Base-by-base conservation (phyloP, 1,140 invertebrate genomes). In the Ceratitis capitata region DNA sequence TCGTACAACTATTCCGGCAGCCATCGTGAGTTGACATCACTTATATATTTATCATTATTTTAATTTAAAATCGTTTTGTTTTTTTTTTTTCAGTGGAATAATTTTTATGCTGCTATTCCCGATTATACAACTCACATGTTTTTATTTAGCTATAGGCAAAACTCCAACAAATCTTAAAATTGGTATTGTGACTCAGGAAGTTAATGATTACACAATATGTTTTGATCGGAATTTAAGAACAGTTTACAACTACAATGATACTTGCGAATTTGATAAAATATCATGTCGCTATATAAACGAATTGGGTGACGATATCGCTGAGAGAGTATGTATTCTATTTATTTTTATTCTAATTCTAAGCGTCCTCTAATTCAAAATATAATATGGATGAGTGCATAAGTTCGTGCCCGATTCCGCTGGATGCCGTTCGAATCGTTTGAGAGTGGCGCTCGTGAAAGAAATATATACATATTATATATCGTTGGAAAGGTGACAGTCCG, bases 31-130 rank as follows among this genome's bases (percentile, higher is more conserved):
- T 45, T 19, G 14, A 23, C 10, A 45, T 0, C 14, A 42, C 6
- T n/a, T n/a, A 69, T 16, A 39, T 53, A 23, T 10, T n/a, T 3
- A 69, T 42, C 39, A 16, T 0, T 61, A 35, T 58, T n/a, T 14
- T 9, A 64, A 9, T 51, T 0, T 23, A 45, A 35, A 12, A 42
- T 78, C n/a, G n/a, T n/a, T 39, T 23, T 45, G 23, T 39, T 14
- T 35, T 58, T 88, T 88, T 84, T 32, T 88, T 93, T 93, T 78
- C 91, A 97, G 96, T 3, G 94, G 96, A 7, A 92, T 97, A 12
- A 89, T 96, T 84, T 98, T 98, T 90, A 95, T 97, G 83, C 93
- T 98, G 35, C 87, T 97, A 39, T 95, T 98, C 86, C 97, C 98
- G 1, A 92, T 97, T 3, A 90, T 98, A 10, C 95, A 98, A 93